Base-by-base conservation (phyloP, 2,797 vertebrate genomes). In the Microctenopoma lineatum region DNA sequence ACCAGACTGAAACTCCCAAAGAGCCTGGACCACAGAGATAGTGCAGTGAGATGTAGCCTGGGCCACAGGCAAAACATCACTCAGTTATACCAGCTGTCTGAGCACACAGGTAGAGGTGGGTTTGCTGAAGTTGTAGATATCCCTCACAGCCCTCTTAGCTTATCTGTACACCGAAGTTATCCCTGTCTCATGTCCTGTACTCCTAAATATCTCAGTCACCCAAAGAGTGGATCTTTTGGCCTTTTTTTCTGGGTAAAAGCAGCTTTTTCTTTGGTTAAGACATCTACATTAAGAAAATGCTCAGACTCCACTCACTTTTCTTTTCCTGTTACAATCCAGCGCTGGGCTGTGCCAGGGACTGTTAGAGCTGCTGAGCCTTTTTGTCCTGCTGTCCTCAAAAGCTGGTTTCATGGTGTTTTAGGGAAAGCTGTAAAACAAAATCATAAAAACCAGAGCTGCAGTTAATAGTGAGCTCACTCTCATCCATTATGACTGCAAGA, bases 401-500 rank as follows among this genome's bases (percentile, higher is more conserved):
- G 47, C 54, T 42, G 65, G 8, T 47, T 58, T 38, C 15, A 59
- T 32, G 46, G 53, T 62, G 69, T 85, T 87, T 83, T 79, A 80
- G 53, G 69, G 39, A 59, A 12, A 59, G 59, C 77, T 51, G 64
- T 87, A 84, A 87, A 90, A 77, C 32, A 25, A 46, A 46, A 25
- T 13, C 6, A 48, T 13, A 59, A 39, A 84, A 71, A 66, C 32
- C 61, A 0, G 25, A 70, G 81, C 81, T 48, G 52, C 75, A 71
- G 84, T 88, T 88, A 90, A 82, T 80, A 74, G 81, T 70, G 63
- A 71, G 80, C 72, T 79, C 79, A 75, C 77, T 85, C 65, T 71
- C 86, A 90, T 87, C 81, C 87, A 91, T 93, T 89, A 86, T 79
- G 83, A 81, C 56, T 67, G 84, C 61, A 7, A 62, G 66, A 77